Percentiles rank a stretch among this genome's conserved stretches.
Conservation (phyloP, 30 jellyfish, hydroid and myxozoan species). For the Hydra vulgaris region DNA sequence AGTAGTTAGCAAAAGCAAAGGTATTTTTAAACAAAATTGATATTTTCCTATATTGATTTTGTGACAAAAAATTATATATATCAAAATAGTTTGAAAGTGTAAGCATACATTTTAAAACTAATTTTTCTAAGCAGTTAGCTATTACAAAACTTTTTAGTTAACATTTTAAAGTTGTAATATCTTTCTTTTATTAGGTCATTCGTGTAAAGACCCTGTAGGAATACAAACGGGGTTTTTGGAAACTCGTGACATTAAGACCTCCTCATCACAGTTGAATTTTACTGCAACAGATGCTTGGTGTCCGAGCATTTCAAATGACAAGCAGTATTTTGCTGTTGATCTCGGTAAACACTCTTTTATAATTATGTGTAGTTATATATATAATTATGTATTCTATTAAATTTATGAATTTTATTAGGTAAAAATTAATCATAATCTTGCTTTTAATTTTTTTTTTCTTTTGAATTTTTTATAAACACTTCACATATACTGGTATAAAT, state of each 20-base stretch:
- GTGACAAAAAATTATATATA: too few species aligned
- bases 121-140: too few species aligned
- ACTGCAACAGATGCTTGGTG: constrained; percentile 97
- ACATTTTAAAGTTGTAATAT: too few species aligned
- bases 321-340: constrained; percentile 89
- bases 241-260: constrained; percentile 87
- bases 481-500: too few species aligned
- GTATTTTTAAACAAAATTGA: not conserved
- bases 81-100: too few species aligned
- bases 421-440: too few species aligned
- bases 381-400: too few species aligned
- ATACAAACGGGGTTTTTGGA: constrained; percentile 95
- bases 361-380: not conserved
- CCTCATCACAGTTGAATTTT: constrained; percentile 76
- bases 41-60: not conserved
- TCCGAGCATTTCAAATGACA: constrained; percentile 54
- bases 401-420: too few species aligned
- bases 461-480: too few species aligned
- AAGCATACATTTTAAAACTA: too few species aligned
- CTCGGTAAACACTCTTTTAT: constrained; percentile 29
- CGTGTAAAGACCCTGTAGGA: constrained; percentile 87
- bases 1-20: not conserved
- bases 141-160: too few species aligned
- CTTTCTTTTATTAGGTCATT: constrained; percentile 8
- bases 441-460: too few species aligned